phyloP scores from a whole-genome alignment of 2,797 vertebrate genomes.

The Thamnophis elegans region DNA sequence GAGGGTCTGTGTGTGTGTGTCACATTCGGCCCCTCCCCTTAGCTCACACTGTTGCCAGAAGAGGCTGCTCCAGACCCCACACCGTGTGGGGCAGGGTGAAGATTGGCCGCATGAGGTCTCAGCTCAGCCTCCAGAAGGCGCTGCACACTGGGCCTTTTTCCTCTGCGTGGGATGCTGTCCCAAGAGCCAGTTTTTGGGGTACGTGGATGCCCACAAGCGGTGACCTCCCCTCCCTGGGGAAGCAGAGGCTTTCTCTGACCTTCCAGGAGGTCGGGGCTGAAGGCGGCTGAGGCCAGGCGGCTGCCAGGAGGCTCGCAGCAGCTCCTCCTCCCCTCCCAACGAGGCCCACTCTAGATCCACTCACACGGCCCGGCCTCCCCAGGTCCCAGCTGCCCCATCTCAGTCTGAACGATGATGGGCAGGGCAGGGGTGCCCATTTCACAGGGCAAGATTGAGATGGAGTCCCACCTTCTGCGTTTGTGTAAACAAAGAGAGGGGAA shows the following conservation, averaged over 20 bases:
- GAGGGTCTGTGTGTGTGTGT: no score
- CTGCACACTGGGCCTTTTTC: background rate
- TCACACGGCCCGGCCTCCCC: background rate
- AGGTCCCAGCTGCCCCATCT: background rate
- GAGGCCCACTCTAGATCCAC: background rate
- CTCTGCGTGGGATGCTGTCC: background rate
- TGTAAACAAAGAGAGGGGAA: background rate
- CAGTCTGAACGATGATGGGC: background rate
- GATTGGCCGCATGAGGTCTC: background rate
- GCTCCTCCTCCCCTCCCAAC: background rate
- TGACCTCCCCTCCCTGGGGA: no score
- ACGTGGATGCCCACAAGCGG: background rate
- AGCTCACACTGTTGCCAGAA: background rate
- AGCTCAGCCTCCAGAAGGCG: background rate
- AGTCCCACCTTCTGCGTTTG: background rate
- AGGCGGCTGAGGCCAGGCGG: background rate
- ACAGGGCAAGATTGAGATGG: background rate
- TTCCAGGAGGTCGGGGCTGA: no score
- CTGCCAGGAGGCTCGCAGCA: background rate
- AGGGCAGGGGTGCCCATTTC: background rate
- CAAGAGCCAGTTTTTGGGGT: background rate
- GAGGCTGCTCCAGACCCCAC: no score
- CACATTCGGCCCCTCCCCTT: background rate
- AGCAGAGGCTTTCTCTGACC: background rate
- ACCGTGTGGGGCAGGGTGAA: background rate